Evolutionary conservation across 1,140 invertebrate species (phyloP), one percentile per base, ranked within the genome.

Genomic region (Neodiprion pinetum): DNA sequence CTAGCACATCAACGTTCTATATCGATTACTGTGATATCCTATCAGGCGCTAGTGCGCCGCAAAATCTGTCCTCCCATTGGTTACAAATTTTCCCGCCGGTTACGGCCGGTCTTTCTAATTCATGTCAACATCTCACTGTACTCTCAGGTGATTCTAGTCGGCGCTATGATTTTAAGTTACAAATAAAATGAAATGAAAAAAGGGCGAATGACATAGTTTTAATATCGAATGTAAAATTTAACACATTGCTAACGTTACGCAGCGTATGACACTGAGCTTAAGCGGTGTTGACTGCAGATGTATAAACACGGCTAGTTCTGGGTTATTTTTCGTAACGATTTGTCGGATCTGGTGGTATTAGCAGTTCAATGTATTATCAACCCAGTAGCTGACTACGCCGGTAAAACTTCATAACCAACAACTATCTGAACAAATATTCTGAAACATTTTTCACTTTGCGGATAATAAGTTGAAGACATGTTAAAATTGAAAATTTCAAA

Each of bases 11-110:
- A 69, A 23, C 21, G 21, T 47, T 14, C 72, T 73, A 81, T 83
- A 85, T 85, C 82, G 83, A 85, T 85, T 84, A 78, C 74, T 66
- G 14, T 1, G 7, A 72, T 53, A 12, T 67, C 83, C 83, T 83
- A 85, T 85, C 61, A 70, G 23, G 53, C 23, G 76, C 72, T 83
- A 83, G 76, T 85, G 84, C 84, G 84, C 81, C 81, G 83, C 79
- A 84, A 83, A 80, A 73, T 80, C 77, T 72, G 48, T 11, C 1
- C 0, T 1, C 65, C 28, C 67, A 83, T 84, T 85, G 80, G 84
- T 17, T 14, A 28, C 2, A 47, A 14, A n/a, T 72, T 82, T 82
- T 74, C 79, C 80, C 23, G 7, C 28, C 40, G 5, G n/a, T 68
- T 4, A 68, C 66, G 10, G 48, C 48, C 40, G 65, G 61, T 48